Conservation (phyloP, 2,113 vertebrate genomes). For the Parus major region DNA sequence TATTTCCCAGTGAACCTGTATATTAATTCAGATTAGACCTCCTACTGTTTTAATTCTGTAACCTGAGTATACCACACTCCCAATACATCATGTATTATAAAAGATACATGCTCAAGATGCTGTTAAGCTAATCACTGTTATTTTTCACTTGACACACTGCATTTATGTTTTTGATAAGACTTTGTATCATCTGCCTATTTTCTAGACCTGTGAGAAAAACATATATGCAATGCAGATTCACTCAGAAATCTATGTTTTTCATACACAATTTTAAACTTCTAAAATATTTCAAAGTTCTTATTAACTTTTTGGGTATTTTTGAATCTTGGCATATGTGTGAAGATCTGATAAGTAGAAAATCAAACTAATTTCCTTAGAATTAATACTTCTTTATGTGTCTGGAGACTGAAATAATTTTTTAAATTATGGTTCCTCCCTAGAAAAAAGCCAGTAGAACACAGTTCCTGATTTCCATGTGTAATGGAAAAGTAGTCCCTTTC, state of each 20-base stretch:
- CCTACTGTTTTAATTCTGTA: conserved; percentile 47
- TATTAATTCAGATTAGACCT: conserved; percentile 53
- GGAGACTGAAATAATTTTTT: background rate
- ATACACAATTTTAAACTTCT: background rate
- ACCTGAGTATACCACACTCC: conserved; percentile 21
- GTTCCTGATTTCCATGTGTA: background rate
- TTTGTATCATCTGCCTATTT: background rate
- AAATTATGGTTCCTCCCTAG: background rate
- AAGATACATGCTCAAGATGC: background rate
- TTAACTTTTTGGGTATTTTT: background rate
- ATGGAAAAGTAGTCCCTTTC: background rate
- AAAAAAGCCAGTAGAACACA: background rate
- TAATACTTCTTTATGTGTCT: background rate
- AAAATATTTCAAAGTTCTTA: background rate
- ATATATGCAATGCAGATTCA: background rate
- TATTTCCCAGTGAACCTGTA: conserved; percentile 26
- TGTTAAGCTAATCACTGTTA: conserved; percentile 30
- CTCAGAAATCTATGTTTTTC: background rate
- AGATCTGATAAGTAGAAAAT: background rate
- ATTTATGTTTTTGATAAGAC: conserved; percentile 1
- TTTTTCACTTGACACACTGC: conserved; percentile 41
- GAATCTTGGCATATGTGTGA: background rate
- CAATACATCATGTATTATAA: background rate
- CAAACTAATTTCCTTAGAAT: background rate
- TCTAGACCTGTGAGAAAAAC: background rate